Evolutionary conservation across 2,888 invertebrate species (phyloP).

Genomic region (Melitaea athalia): DNA sequence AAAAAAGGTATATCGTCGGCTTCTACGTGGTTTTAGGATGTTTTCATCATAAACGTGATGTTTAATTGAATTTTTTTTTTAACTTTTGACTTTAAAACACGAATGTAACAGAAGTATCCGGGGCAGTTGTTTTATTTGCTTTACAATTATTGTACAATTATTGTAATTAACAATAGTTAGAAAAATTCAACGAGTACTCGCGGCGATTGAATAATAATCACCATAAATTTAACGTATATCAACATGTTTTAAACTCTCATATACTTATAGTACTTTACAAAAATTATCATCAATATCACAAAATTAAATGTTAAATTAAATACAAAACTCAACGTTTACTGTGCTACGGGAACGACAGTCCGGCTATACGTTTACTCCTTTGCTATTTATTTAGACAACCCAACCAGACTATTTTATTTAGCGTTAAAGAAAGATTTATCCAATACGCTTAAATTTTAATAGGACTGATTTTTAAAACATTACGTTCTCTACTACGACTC

Average conservation of each 20-base stretch:
- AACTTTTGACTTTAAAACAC: no score
- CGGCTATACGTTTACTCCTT: neutral
- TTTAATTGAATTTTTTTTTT: no score
- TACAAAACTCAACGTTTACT: conserved; percentile 36
- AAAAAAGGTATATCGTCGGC: no score
- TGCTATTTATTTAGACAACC: neutral
- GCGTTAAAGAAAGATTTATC: neutral
- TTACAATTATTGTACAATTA: conserved; percentile 32
- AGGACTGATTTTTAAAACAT: neutral
- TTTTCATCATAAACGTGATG: no score
- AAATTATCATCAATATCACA: conserved; percentile 80
- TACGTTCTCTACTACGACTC: neutral
- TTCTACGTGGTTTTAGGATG: no score
- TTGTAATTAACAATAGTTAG: conserved; percentile 37
- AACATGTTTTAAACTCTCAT: conserved; percentile 75
- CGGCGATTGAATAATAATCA: conserved; percentile 65
- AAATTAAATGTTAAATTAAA: conserved; percentile 62
- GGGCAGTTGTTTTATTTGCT: conserved; percentile 12
- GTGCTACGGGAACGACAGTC: neutral
- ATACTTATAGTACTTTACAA: conserved; percentile 56
- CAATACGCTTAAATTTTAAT: neutral
- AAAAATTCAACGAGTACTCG: conserved; percentile 53
- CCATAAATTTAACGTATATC: conserved; percentile 72
- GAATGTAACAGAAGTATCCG: no score
- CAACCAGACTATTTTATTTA: neutral